Conservation (phyloP, 2,113 vertebrate species). For the Sakesphorus luctuosus region DNA sequence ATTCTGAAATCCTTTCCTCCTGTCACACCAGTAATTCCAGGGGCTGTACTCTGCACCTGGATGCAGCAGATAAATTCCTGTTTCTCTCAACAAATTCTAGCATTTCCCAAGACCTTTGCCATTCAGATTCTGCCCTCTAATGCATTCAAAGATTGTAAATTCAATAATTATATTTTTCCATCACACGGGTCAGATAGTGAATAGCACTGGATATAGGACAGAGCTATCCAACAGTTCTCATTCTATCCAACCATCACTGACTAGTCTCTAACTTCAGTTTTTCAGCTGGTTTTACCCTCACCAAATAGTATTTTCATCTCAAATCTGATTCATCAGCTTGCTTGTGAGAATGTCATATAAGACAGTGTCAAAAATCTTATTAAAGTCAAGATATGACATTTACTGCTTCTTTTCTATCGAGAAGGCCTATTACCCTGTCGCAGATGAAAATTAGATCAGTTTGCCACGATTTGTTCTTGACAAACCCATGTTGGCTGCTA, state of each 20-base stretch:
- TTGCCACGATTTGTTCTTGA: conserved; percentile 72
- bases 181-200: too few species aligned
- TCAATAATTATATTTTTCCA: not conserved
- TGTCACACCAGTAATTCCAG: not conserved
- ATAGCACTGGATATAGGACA: not conserved
- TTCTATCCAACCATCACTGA: not conserved
- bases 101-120: not conserved
- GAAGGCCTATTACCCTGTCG: conserved; percentile 72
- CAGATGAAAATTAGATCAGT: conserved; percentile 72
- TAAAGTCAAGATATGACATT: conserved; percentile 73
- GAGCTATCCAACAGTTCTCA: not conserved
- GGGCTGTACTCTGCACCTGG: not conserved
- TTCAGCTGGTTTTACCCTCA: conserved; percentile 30
- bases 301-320: conserved; percentile 52
- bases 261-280: conserved; percentile 20
- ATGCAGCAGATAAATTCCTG: not conserved
- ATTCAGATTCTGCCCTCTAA: not conserved
- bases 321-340: conserved; percentile 56
- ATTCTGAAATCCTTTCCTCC: not conserved
- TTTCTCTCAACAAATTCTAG: not conserved
- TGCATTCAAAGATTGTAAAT: not conserved
- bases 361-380: conserved; percentile 71
- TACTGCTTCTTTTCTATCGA: conserved; percentile 69
- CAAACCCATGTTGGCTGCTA: conserved; percentile 71
- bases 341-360: conserved; percentile 67